Evolutionary conservation across 2,797 vertebrate species (phyloP).

Genomic region (Pyrrhura leucotis): DNA sequence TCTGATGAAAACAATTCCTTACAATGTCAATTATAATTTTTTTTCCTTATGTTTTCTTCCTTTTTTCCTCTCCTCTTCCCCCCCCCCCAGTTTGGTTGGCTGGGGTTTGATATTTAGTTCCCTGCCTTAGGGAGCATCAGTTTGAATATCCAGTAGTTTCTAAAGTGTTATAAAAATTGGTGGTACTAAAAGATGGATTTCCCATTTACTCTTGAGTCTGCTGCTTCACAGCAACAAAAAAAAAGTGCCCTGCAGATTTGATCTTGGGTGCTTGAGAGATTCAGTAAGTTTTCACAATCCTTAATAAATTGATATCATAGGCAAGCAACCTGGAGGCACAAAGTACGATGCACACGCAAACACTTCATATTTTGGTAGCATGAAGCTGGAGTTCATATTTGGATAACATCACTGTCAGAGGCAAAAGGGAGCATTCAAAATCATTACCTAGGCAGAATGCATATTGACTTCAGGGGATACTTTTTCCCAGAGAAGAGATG

Average conservation of each 20-base stretch:
- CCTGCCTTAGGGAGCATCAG: not conserved
- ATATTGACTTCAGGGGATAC: not conserved
- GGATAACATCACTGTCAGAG: not conserved
- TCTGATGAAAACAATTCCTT: not conserved
- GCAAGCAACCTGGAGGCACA: not conserved
- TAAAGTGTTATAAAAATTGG: not conserved
- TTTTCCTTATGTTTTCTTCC: not conserved
- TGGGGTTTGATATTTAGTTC: not conserved
- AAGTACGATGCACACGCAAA: not conserved
- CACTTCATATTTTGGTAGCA: not conserved
- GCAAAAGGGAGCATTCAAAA: not conserved
- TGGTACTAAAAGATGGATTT: not conserved
- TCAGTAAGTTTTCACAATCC: not conserved
- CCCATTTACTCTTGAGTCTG: not conserved
- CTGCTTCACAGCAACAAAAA: not conserved
- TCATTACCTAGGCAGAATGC: constrained; percentile 21
- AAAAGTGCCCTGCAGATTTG: constrained; percentile 7
- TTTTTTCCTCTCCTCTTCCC: not conserved
- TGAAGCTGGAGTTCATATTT: not conserved
- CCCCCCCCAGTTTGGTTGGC: not conserved
- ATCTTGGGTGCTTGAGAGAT: not conserved
- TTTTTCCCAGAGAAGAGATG: not conserved
- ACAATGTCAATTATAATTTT: not conserved
- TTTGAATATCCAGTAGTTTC: not conserved
- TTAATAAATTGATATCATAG: not conserved